A percentile compares a stretch with the other conserved stretches of the same genome.
Conservation (phyloP, 2,888 invertebrate species). For the Synanthedon myopaeformis region DNA sequence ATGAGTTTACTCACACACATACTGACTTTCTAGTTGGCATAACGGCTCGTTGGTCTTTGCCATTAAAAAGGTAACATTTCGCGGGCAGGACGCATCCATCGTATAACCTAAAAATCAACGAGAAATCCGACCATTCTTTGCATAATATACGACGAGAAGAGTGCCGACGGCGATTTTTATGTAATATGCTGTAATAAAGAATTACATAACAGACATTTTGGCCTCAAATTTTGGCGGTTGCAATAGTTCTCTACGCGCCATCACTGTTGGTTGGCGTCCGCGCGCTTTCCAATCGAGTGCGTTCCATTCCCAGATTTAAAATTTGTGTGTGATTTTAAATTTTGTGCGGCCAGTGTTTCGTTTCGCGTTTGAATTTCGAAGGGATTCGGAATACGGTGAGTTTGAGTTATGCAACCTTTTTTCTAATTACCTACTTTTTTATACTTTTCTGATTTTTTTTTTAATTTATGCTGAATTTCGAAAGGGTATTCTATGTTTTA, state of each 20-base stretch:
- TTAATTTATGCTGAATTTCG: constrained; percentile 27
- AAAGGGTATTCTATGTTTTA: constrained; percentile 25
- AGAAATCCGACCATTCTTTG: constrained; percentile 32
- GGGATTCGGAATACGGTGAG: constrained; percentile 18
- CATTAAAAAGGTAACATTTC: constrained; percentile 6
- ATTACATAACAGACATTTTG: constrained; percentile 53
- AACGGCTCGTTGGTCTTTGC: background rate
- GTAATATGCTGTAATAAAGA: constrained; percentile 57
- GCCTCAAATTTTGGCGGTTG: constrained; percentile 60
- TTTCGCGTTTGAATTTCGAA: constrained; percentile 2
- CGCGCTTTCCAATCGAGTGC: constrained; percentile 34
- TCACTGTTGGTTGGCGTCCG: constrained; percentile 32
- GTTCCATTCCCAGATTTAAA: constrained; percentile 8
- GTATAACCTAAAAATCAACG: constrained; percentile 36
- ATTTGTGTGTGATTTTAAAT: constrained; percentile 20
- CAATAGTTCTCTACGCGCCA: constrained; percentile 44
- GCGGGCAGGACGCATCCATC: constrained; percentile 24
- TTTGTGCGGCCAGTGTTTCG: constrained; percentile 12
- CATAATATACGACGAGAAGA: constrained; percentile 29
- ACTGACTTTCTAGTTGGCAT: constrained; percentile 11
- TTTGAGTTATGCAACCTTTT: constrained; percentile 12
- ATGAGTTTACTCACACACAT: constrained; percentile 11
- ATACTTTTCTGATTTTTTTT: constrained; percentile 14
- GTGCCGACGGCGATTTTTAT: constrained; percentile 58
- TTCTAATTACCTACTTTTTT: constrained; percentile 9